A percentile compares a stretch with the other conserved stretches of the same genome.
Conservation (phyloP, 2,797 vertebrate genomes). For the Liasis olivaceus region DNA sequence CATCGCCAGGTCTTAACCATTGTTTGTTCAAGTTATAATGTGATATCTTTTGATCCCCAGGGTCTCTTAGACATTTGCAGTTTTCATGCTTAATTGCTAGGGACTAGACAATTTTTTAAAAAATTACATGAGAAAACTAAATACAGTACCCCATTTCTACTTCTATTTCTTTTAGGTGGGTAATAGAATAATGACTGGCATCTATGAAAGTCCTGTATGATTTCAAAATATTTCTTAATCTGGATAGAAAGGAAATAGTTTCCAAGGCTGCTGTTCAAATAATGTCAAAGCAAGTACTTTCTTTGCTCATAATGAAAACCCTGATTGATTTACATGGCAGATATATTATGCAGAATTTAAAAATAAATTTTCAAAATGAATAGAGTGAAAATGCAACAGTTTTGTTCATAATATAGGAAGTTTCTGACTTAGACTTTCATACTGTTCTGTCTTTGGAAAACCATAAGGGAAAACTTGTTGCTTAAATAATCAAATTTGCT, state of each 20-base stretch:
- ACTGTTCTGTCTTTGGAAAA: too few species aligned
- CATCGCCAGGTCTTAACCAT: not conserved
- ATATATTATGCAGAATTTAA: too few species aligned
- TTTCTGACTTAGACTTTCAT: not conserved
- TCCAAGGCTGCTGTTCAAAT: not conserved
- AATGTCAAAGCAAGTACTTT: not conserved
- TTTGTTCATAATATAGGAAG: too few species aligned
- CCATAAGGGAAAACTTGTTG: not conserved
- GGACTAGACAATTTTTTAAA: not conserved
- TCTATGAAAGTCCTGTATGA: not conserved
- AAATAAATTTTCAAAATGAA: too few species aligned
- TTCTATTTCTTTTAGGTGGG: not conserved
- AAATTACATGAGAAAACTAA: too few species aligned
- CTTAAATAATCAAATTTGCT: too few species aligned
- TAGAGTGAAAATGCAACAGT: too few species aligned
- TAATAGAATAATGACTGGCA: not conserved
- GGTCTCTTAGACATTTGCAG: constrained; percentile 4
- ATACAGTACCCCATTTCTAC: not conserved
- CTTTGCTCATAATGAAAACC: not conserved
- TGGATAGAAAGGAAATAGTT: not conserved
- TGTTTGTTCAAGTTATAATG: constrained; percentile 14
- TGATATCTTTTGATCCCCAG: not conserved
- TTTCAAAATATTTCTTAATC: not conserved
- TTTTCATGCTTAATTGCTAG: not conserved
- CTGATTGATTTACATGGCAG: too few species aligned